phyloP scores from a whole-genome alignment of 2,113 vertebrate species.

The Thymallus thymallus region DNA sequence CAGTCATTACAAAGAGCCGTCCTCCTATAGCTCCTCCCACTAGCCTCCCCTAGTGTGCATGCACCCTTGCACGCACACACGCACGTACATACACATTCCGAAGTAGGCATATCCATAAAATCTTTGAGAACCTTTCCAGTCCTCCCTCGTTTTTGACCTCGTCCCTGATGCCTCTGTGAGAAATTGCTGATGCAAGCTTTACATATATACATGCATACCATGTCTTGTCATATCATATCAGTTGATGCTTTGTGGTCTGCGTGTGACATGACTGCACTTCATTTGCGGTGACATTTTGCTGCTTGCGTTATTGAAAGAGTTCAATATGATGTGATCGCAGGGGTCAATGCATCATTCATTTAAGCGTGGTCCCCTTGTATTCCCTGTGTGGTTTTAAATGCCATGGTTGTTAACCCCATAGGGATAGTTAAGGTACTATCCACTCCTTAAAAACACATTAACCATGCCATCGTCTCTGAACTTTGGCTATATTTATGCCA shows the following conservation, averaged over 20 bases:
- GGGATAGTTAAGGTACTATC: slow-evolving; percentile 48
- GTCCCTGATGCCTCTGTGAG: slow-evolving; percentile 3
- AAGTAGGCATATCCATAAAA: background rate
- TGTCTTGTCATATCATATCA: slow-evolving; percentile 1
- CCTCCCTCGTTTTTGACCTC: background rate
- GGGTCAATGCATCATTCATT: slow-evolving; percentile 18
- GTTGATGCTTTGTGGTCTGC: slow-evolving; percentile 10
- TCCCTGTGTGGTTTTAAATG: slow-evolving; percentile 43
- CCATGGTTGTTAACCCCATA: slow-evolving; percentile 45
- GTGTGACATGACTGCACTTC: slow-evolving; percentile 9
- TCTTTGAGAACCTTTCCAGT: slow-evolving; percentile 4
- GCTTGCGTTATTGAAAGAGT: slow-evolving; percentile 41
- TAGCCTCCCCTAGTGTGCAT: too few species aligned
- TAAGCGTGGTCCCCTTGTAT: slow-evolving; percentile 23
- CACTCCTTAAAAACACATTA: slow-evolving; percentile 43
- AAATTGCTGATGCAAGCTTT: slow-evolving; percentile 11
- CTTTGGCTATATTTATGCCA: slow-evolving; percentile 58
- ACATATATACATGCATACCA: slow-evolving; percentile 7
- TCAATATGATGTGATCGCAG: slow-evolving; percentile 18
- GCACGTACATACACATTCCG: too few species aligned
- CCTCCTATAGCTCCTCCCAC: too few species aligned
- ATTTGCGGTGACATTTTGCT: slow-evolving; percentile 23
- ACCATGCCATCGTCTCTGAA: slow-evolving; percentile 35
- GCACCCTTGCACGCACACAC: background rate
- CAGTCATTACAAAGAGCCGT: too few species aligned